Base-by-base conservation (phyloP, 2,888 invertebrate genomes). In the Dynastes hyllus region DNA sequence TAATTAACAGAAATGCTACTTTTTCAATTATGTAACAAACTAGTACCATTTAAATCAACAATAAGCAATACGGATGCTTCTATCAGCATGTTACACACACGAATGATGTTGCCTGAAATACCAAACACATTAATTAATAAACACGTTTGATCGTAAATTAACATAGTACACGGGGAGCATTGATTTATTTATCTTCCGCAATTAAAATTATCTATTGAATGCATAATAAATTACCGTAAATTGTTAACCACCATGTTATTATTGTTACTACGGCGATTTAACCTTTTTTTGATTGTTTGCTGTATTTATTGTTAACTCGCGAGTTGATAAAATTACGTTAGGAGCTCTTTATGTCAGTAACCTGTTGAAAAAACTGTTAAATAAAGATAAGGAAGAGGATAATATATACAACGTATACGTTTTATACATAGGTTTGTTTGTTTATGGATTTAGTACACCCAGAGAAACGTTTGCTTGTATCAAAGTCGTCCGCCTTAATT, bases 311-410 rank as follows among this genome's bases (percentile, higher is more conserved):
- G 45, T 45, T 45, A 11, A 13, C 63, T 29, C 63, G 9, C n/a
- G 2, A 37, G 5, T 37, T 37, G 32, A 37, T 37, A 37, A 37
- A 37, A 37, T 6, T 37, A 63, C 9, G 85, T 86, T 22, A 71
- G 51, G 32, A 71, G 71, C 50, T 55, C 37, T 50, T 45, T 9
- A 11, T 11, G 45, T 45, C 45, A 8, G 45, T 11, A 45, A 45
- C 9, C 45, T 45, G 8, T 9, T 8, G 2, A 45, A 45, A 45
- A 45, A 45, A 45, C 45, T 9, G 8, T 11, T 45, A 45, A 45
- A 45, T 45, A 45, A 45, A 45, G 9, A 45, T 11, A 11, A 45
- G 45, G 45, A 45, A 45, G 11, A 8, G 8, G 8, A 2, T 8
- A 45, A 45, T 9, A 2, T 45, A 45, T 45, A 45, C 45, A 32